Base-by-base conservation (phyloP, 2,888 invertebrate genomes). In the Slavum lentiscoides region DNA sequence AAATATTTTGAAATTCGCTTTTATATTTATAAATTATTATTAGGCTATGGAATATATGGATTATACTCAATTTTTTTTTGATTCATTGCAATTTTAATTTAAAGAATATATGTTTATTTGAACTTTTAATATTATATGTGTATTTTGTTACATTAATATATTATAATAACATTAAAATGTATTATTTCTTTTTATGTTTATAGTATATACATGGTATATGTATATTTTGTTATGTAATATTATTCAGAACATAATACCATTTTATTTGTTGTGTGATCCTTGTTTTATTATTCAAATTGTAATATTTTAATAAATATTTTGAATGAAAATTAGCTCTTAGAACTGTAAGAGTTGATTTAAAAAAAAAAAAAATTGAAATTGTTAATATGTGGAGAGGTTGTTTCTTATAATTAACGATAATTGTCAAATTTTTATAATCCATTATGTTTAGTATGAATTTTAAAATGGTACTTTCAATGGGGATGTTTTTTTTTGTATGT, bases 271-370 rank as follows among this genome's bases (percentile, higher is more conserved):
- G 23, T 23, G 13, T 70, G 43, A 62, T 30, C 43, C n/a, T n/a
- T 53, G 21, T 53, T 61, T n/a, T 39, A 59, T 72, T 72, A 72
- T 21, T 59, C 8, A 61, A 30, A 17, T 6, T n/a, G 19, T 61
- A 61, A 23, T 49, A 53, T 74, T 74, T 62, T 11, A 49, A 62
- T 74, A 49, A 30, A 62, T 72, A 43, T 39, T 69, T 30, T 53
- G n/a, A 13, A 62, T 19, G 49, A 13, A 13, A 49, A 13, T 49
- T 49, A 49, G 49, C 17, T 43, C 21, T 17, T 62, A 19, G 15
- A 62, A 17, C 2, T 62, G 7, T 74, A 62, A 49, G 62, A 53
- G 15, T 11, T 72, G 59, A 19, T 68, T n/a, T 61, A 11, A 61
- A 61, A 61, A 49, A 49, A 49, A 49, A 62, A 49, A 62, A 3